A percentile compares a stretch with the other conserved stretches of the same genome.
phyloP scores from a whole-genome alignment of 2,888 invertebrate species.

The Trichopria drosophilae region DNA sequence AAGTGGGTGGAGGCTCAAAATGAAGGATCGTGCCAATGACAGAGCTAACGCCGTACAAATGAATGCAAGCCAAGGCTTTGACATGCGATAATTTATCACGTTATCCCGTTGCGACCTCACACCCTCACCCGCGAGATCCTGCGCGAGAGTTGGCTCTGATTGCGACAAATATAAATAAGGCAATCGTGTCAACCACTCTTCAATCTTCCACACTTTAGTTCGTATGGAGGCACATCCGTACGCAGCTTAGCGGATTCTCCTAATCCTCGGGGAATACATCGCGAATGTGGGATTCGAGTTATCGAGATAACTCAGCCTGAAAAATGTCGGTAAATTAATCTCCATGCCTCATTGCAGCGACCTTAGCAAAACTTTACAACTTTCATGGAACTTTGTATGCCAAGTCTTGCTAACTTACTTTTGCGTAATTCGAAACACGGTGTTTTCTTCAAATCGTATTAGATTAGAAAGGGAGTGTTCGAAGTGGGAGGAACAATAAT shows the following conservation, averaged over 20 bases:
- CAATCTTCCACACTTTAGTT: constrained; percentile 30
- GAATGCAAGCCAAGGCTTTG: constrained; percentile 56
- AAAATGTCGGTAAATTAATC: constrained; percentile 49
- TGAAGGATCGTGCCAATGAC: constrained; percentile 56
- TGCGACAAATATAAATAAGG: constrained; percentile 56
- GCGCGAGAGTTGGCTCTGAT: constrained; percentile 40
- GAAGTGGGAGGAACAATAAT: too few species aligned
- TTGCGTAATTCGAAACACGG: too few species aligned
- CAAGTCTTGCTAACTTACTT: too few species aligned
- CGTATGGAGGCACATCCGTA: constrained; percentile 42
- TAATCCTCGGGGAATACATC: constrained; percentile 52
- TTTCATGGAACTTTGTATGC: too few species aligned
- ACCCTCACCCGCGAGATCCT: constrained; percentile 28
- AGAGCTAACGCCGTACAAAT: constrained; percentile 56
- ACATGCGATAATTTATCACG: constrained; percentile 56
- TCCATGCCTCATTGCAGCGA: too few species aligned
- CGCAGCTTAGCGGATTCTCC: constrained; percentile 52
- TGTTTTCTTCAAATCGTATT: too few species aligned
- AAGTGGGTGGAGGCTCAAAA: constrained; percentile 37
- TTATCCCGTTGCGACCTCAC: constrained; percentile 36
- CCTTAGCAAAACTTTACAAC: too few species aligned
- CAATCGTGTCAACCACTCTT: constrained; percentile 40
- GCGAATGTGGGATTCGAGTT: constrained; percentile 43
- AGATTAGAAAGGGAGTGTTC: too few species aligned
- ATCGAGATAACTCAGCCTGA: constrained; percentile 47